Evolutionary conservation across 2,113 vertebrate species (phyloP).

Genomic region (Amphilophus citrinellus): DNA sequence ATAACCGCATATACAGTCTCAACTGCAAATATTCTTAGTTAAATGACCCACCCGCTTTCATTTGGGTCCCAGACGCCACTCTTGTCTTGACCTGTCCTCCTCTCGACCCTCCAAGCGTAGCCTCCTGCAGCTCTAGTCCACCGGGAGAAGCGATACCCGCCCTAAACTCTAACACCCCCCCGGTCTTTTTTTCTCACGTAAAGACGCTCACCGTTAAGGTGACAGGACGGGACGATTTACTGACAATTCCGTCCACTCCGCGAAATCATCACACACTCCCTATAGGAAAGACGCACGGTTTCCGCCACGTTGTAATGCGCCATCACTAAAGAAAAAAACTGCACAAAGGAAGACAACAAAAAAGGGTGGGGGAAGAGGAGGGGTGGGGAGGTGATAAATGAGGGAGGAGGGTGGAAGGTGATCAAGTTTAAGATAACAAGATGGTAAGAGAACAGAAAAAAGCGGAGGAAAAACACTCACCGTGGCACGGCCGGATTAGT

Average conservation of each 20-base stretch:
- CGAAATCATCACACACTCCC: conserved; percentile 16
- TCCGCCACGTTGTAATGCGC: conserved; percentile 51
- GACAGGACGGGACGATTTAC: conserved; percentile 20
- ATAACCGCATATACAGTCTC: conserved; percentile 16
- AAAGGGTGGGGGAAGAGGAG: background rate
- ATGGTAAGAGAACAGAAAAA: background rate
- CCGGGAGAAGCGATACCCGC: conserved; percentile 61
- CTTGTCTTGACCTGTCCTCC: conserved; percentile 16
- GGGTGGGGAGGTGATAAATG: background rate
- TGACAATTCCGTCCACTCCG: background rate
- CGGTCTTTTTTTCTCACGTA: background rate
- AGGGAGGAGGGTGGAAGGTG: background rate
- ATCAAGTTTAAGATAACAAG: conserved; percentile 12
- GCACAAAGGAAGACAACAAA: conserved; percentile 61
- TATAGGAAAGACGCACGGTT: conserved; percentile 9
- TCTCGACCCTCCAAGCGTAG: background rate
- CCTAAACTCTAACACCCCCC: conserved; percentile 39
- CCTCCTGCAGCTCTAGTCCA: conserved; percentile 60
- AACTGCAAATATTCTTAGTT: conserved; percentile 34
- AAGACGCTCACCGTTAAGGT: conserved; percentile 29
- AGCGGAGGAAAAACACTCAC: conserved; percentile 66
- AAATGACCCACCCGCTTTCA: conserved; percentile 47
- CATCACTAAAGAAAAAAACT: conserved; percentile 26
- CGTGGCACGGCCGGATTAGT: conserved; percentile 68
- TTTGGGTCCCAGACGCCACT: conserved; percentile 26